Evolutionary conservation across 2,113 vertebrate species (phyloP).

Genomic region (Proteles cristata): DNA sequence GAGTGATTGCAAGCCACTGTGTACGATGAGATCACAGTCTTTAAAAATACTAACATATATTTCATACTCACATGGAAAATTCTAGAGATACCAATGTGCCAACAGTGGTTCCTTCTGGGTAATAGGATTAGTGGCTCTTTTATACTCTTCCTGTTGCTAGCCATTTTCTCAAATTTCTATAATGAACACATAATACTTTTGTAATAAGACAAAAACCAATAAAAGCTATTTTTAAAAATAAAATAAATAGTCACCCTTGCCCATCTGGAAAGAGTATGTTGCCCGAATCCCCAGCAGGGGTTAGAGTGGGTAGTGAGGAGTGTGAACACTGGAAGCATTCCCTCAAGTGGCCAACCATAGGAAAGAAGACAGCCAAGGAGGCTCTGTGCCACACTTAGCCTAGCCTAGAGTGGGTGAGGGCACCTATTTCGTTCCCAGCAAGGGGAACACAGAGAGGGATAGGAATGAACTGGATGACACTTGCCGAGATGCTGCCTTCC

Average conservation of each 20-base stretch:
- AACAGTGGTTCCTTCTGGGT: slow-evolving; percentile 30
- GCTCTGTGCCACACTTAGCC: background rate
- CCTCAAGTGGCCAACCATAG: background rate
- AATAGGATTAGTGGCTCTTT: slow-evolving; percentile 60
- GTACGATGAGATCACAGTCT: background rate
- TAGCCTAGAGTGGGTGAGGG: background rate
- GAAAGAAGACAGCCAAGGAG: background rate
- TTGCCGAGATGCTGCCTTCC: background rate
- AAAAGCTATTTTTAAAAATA: slow-evolving; percentile 74
- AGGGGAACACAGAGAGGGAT: background rate
- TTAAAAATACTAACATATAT: background rate
- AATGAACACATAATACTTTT: slow-evolving; percentile 66
- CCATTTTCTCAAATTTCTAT: slow-evolving; percentile 65
- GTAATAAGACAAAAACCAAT: slow-evolving; percentile 64
- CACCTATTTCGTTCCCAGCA: background rate
- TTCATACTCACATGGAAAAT: slow-evolving; percentile 43
- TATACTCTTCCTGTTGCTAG: slow-evolving; percentile 42
- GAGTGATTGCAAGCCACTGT: background rate
- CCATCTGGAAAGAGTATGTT: slow-evolving; percentile 55
- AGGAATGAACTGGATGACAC: background rate
- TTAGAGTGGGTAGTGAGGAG: background rate
- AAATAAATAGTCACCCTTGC: slow-evolving; percentile 58
- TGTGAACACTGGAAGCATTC: background rate
- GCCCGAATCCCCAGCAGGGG: background rate
- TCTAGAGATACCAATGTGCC: slow-evolving; percentile 50